These are phyloP conservation scores for Saguinus imperator DNA, from an alignment of 2,113 vertebrate species.

Conservation along the genomic window DNA sequence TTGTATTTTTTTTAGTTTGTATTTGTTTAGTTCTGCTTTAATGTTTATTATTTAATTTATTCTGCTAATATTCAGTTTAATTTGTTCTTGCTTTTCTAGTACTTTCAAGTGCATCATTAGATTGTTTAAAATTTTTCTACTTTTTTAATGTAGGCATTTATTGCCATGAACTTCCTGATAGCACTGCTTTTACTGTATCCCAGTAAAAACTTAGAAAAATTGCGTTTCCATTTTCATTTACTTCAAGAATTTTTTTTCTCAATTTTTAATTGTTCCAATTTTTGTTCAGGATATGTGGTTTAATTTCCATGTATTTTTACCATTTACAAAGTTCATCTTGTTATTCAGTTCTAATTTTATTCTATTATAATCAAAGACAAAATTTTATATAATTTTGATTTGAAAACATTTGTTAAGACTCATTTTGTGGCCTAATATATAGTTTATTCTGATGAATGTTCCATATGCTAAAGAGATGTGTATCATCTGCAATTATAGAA, in stretches of 20 bases:
- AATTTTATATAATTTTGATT: background rate
- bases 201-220: background rate
- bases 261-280: background rate
- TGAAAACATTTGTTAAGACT: background rate
- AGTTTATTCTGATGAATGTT: background rate
- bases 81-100: background rate
- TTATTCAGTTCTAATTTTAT: background rate
- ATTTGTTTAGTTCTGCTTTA: background rate
- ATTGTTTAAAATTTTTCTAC: background rate
- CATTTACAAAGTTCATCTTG: background rate
- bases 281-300: no score
- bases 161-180: background rate
- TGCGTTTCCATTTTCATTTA: background rate
- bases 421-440: background rate
- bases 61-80: background rate
- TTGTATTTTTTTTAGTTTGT: background rate
- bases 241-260: background rate
- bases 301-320: background rate
- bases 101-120: background rate
- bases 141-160: background rate
- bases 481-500: background rate
- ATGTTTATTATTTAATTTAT: background rate
- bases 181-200: background rate
- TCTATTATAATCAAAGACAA: background rate
- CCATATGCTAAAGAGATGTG: background rate